These are phyloP conservation scores for Chaetodon auriga DNA, from an alignment of 2,113 vertebrate species.

Conservation along the genomic window DNA sequence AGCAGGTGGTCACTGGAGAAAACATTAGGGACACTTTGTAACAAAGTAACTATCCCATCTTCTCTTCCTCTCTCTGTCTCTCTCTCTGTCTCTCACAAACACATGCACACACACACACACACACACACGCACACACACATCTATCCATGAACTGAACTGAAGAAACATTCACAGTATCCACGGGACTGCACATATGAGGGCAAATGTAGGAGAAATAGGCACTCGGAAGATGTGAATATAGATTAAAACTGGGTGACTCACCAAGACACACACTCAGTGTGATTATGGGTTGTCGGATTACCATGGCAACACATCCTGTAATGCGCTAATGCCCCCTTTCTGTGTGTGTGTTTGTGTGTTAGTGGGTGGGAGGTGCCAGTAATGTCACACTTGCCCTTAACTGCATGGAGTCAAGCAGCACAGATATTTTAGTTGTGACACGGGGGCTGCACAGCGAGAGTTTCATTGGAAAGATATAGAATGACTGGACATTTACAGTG, in stretches of 20 bases:
- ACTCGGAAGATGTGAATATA: constrained; percentile 54
- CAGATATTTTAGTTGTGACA: constrained; percentile 36
- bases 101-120: not conserved
- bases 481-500: not conserved
- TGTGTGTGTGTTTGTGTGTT: constrained; percentile 39
- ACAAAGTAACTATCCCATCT: constrained; percentile 16
- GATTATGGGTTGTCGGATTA: constrained; percentile 74
- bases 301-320: constrained; percentile 75
- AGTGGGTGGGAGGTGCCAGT: constrained; percentile 62
- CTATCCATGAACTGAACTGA: not conserved
- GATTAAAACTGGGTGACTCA: constrained; percentile 74
- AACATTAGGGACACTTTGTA: constrained; percentile 49
- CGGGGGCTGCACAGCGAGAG: constrained; percentile 22
- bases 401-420: constrained; percentile 25
- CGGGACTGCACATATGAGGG: not conserved
- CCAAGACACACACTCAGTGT: constrained; percentile 48
- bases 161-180: not conserved
- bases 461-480: constrained; percentile 1
- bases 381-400: constrained; percentile 59
- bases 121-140: not conserved
- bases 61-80: not conserved
- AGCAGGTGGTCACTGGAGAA: constrained; percentile 63
- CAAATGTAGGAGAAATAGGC: constrained; percentile 25
- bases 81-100: not conserved
- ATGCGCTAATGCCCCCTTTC: constrained; percentile 44